A percentile compares a stretch with the other conserved stretches of the same genome.
These are phyloP conservation scores for Bhutanitis thaidina DNA, from an alignment of 2,888 invertebrate species.

Conservation along the genomic window DNA sequence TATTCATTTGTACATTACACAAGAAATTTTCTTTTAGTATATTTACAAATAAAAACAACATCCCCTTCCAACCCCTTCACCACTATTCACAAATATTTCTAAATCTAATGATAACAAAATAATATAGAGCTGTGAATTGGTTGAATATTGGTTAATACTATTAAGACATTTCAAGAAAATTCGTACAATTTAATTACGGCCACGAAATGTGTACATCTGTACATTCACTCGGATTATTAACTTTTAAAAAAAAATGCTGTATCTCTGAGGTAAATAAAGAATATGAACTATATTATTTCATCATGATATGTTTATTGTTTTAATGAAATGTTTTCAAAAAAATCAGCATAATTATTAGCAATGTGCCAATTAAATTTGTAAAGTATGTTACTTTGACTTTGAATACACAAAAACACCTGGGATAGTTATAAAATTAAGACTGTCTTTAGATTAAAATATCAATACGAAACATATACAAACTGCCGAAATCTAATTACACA, in stretches of 20 bases:
- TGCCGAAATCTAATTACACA: no score
- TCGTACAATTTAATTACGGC: not conserved
- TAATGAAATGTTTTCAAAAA: no score
- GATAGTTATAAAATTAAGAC: no score
- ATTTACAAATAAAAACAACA: conserved; percentile 70
- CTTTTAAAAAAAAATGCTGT: no score
- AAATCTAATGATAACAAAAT: conserved; percentile 37
- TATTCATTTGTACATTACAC: conserved; percentile 74
- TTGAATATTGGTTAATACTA: not conserved
- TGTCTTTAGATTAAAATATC: no score
- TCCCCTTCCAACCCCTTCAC: conserved; percentile 51
- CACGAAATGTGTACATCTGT: not conserved
- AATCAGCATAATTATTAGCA: no score
- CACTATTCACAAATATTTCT: conserved; percentile 53
- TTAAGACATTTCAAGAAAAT: not conserved
- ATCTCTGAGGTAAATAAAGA: not conserved
- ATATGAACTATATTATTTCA: not conserved
- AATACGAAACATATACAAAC: no score
- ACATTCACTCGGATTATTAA: not conserved
- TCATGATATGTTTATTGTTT: not conserved
- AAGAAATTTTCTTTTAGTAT: conserved; percentile 57
- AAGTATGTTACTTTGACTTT: no score
- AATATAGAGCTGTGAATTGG: conserved; percentile 59
- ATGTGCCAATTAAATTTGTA: no score
- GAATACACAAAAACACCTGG: no score